Conservation (phyloP, 2,113 vertebrate genomes). For the Bos taurus region ARS-UCD2.0 NC_037357.1:59501-60000, state of each 20-base stretch:
- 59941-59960: too few relatives aligned
- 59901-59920: conserved; percentile 49
- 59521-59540: not conserved
- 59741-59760: conserved; percentile 21
- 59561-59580: not conserved
- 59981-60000: too few relatives aligned
- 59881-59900: conserved; percentile 22
- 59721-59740: not conserved
- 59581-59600: not conserved
- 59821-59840: not conserved
- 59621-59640: not conserved
- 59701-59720: not conserved
- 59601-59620: not conserved
- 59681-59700: not conserved
- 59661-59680: not conserved
- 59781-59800: not conserved
- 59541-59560: not conserved
- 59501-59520: not conserved
- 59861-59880: conserved; percentile 28
- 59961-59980: too few relatives aligned
- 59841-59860: conserved; percentile 27
- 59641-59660: not conserved
- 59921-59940: not conserved
- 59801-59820: conserved; percentile 39
- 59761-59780: conserved; percentile 26